Percentiles rank a stretch among this genome's conserved stretches.
These are phyloP conservation scores for Scaptomyza pallida DNA, from an alignment of 1,140 invertebrate genomes.

Conservation along the genomic window DNA sequence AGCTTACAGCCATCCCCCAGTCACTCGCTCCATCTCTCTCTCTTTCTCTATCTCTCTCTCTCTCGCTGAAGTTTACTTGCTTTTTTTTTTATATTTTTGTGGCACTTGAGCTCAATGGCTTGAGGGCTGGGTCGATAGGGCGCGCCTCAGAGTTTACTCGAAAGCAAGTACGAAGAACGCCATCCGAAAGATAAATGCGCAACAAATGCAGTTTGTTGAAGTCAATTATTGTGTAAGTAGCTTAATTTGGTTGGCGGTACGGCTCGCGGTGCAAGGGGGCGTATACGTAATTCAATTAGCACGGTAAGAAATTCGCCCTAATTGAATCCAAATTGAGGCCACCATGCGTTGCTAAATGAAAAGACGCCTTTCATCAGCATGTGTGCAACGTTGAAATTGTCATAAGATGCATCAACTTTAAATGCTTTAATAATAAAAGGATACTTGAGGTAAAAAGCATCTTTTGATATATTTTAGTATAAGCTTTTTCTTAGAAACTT, in stretches of 20 bases:
- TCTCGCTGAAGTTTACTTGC: slow-evolving; percentile 63
- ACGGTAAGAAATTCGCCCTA: slow-evolving; percentile 39
- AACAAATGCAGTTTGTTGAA: slow-evolving; percentile 80
- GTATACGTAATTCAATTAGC: slow-evolving; percentile 45
- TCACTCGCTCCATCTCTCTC: not conserved
- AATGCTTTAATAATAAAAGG: too few relatives aligned
- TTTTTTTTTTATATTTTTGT: slow-evolving; percentile 72
- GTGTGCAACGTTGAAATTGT: too few relatives aligned
- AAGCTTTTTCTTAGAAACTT: not conserved
- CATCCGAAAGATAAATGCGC: slow-evolving; percentile 70
- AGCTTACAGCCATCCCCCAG: not conserved
- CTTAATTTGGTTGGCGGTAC: slow-evolving; percentile 65
- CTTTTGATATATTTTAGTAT: not conserved
- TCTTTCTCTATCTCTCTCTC: slow-evolving; percentile 1
- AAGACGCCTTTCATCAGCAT: not conserved
- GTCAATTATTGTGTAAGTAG: slow-evolving; percentile 79
- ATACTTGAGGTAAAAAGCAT: too few relatives aligned
- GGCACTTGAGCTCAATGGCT: slow-evolving; percentile 53
- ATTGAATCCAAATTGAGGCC: slow-evolving; percentile 38
- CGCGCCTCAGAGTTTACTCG: not conserved
- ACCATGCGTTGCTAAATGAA: slow-evolving; percentile 11
- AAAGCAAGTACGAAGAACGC: slow-evolving; percentile 32
- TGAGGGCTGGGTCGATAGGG: slow-evolving; percentile 2
- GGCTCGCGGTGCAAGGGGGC: too few relatives aligned
- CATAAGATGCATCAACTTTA: too few relatives aligned